Evolutionary conservation across 2,888 invertebrate genomes (phyloP), one percentile per base, ranked within the genome.

Genomic region (Nomada fucata): DNA sequence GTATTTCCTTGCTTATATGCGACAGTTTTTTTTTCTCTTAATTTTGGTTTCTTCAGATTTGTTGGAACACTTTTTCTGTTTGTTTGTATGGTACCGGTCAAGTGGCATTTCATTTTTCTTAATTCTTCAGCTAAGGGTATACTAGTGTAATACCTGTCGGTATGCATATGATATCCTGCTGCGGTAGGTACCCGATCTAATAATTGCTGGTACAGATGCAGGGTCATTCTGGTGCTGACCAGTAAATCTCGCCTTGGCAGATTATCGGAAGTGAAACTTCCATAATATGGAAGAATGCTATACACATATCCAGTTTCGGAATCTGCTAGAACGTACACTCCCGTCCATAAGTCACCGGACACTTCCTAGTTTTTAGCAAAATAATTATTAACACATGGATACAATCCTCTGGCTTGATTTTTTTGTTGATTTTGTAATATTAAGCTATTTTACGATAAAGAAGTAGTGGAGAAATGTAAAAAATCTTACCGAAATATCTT

Each of bases 131-230:
- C 77, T 55, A 76, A 76, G 15, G 68, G 9, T 71, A 76, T 44
- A 67, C 84, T 86, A n/a, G 79, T 82, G 60, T 84, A 88, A 79
- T 88, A 87, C 44, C 85, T 83, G 55, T 87, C 79, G 11, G 83
- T 86, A 63, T 63, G 78, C 65, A 85, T 84, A 67, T 84, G 84
- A 74, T 86, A 84, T 67, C 87, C 84, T 75, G 81, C 60, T 63
- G 82, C 84, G 61, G 80, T 77, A 73, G 85, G 84, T 63, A 79
- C 70, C 23, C 65, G 64, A 44, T 86, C 72, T 50, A 85, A 68
- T 80, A 86, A 80, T 53, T 76, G 73, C 69, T 83, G 63, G 73
- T 85, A 65, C 77, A 70, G 59, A 70, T 83, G 67, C 36, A 86
- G 42, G 18, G 76, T 72, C 64, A 86, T 88, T 68, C 86, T 82